These are phyloP conservation scores for Drosophila parabipectinata DNA, from an alignment of 1,140 invertebrate species.

Conservation along the genomic window DNA sequence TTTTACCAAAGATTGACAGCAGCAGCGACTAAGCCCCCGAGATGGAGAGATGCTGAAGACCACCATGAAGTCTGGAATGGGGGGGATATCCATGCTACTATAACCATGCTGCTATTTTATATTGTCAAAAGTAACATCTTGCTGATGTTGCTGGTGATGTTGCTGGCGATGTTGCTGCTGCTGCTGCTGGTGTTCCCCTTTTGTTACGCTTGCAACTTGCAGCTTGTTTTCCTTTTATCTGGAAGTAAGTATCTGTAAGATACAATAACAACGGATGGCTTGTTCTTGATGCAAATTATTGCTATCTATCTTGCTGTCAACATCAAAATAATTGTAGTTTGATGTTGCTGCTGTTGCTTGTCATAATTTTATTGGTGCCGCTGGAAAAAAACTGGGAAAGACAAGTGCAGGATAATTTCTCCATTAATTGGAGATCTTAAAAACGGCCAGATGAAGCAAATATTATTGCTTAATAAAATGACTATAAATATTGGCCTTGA, in stretches of 20 bases:
- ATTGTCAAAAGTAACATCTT: constrained; percentile 59
- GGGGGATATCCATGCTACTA: constrained; percentile 11
- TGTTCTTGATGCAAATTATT: constrained; percentile 60
- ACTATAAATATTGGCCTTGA: background rate
- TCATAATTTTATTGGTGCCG: constrained; percentile 58
- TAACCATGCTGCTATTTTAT: constrained; percentile 52
- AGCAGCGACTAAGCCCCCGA: constrained; percentile 43
- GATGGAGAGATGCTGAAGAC: constrained; percentile 43
- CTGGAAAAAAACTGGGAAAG: constrained; percentile 28
- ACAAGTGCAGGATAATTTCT: constrained; percentile 28
- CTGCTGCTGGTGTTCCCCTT: constrained; percentile 41
- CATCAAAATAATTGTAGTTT: constrained; percentile 75
- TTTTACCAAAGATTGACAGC: constrained; percentile 77
- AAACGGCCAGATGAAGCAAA: no score
- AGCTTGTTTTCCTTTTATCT: constrained; percentile 52
- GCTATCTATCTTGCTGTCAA: constrained; percentile 73
- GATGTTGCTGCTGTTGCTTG: constrained; percentile 60
- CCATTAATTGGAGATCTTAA: background rate
- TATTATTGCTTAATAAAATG: no score
- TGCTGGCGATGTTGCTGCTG: constrained; percentile 21
- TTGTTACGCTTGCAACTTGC: constrained; percentile 42
- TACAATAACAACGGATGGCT: constrained; percentile 31
- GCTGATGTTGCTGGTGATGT: constrained; percentile 37
- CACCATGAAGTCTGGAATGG: constrained; percentile 51
- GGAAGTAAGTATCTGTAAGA: constrained; percentile 45